phyloP scores from a whole-genome alignment of 2,113 vertebrate genomes.

The Scartelaos histophorus region DNA sequence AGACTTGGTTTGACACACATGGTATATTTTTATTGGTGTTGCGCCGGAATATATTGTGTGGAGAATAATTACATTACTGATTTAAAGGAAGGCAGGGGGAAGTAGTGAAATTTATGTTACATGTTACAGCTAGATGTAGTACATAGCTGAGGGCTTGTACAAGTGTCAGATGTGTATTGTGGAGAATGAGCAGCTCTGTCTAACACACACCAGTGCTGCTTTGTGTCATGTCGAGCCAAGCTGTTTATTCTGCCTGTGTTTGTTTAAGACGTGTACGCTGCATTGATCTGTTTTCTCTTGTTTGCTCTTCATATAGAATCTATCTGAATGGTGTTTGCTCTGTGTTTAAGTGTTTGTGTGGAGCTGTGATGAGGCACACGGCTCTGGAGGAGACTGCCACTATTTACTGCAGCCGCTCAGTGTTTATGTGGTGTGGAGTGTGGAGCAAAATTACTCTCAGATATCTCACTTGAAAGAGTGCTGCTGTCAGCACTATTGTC shows the following conservation, averaged over 20 bases:
- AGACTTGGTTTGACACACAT: slow-evolving; percentile 25
- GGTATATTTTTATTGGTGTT: slow-evolving; percentile 27
- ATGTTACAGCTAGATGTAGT: slow-evolving; percentile 14
- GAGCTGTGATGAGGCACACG: slow-evolving; percentile 51
- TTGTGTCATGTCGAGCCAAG: slow-evolving; percentile 34
- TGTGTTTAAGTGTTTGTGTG: slow-evolving; percentile 55
- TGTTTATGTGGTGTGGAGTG: slow-evolving; percentile 19
- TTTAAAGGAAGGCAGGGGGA: slow-evolving; percentile 25
- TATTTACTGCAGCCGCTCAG: slow-evolving; percentile 34
- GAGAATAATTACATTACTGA: slow-evolving; percentile 13
- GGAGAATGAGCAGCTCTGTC: slow-evolving; percentile 16
- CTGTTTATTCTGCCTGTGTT: slow-evolving; percentile 44
- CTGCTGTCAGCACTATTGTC: slow-evolving; percentile 72
- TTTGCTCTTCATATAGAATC: slow-evolving; percentile 36
- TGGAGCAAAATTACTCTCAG: slow-evolving; percentile 60
- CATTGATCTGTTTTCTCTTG: slow-evolving; percentile 40
- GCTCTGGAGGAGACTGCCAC: slow-evolving; percentile 22
- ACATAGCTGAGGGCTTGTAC: neutral
- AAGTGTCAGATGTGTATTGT: slow-evolving; percentile 14
- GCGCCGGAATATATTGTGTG: slow-evolving; percentile 23
- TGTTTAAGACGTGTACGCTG: slow-evolving; percentile 37
- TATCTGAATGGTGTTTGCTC: slow-evolving; percentile 58
- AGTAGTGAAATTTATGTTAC: slow-evolving; percentile 22
- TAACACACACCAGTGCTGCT: slow-evolving; percentile 15
- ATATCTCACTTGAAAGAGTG: slow-evolving; percentile 72